These are phyloP conservation scores for Eupelmus urozonus DNA, from an alignment of 2,888 invertebrate species.

Conservation along the genomic window DNA sequence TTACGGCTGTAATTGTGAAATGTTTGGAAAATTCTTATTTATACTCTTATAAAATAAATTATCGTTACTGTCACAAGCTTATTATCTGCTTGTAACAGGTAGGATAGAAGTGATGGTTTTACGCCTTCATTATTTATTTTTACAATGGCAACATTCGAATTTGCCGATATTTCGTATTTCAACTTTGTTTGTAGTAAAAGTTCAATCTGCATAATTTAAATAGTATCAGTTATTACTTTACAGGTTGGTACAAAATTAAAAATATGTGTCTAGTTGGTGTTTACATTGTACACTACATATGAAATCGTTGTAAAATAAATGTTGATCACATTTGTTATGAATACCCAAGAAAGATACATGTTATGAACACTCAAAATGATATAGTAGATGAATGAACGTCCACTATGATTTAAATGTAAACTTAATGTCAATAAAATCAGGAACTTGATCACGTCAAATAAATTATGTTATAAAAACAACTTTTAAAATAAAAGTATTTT, in stretches of 20 bases:
- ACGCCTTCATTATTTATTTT: constrained; percentile 6
- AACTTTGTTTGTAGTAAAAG: constrained; percentile 12
- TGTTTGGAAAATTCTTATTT: constrained; percentile 28
- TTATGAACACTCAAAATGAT: neutral
- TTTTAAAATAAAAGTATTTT: constrained; percentile 7
- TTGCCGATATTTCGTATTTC: constrained; percentile 14
- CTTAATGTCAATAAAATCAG: too few relatives aligned
- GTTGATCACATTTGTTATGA: constrained; percentile 18
- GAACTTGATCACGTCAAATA: too few relatives aligned
- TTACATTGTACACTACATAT: constrained; percentile 34
- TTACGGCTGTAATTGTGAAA: neutral
- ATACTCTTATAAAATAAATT: constrained; percentile 46
- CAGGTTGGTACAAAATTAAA: constrained; percentile 43
- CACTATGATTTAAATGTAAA: constrained; percentile 1
- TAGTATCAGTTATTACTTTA: constrained; percentile 25
- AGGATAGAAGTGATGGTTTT: constrained; percentile 25
- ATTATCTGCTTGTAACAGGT: constrained; percentile 22
- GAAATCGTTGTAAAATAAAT: constrained; percentile 27
- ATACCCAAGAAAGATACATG: constrained; percentile 1
- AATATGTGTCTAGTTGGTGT: constrained; percentile 44
- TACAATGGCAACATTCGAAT: constrained; percentile 35
- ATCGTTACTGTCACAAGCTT: constrained; percentile 12
- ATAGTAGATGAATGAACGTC: neutral
- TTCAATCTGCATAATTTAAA: constrained; percentile 11
- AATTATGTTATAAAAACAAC: neutral